Evolutionary conservation across 2,888 invertebrate genomes (phyloP), one percentile per base, ranked within the genome.

Genomic region (Cotesia congregata): DNA sequence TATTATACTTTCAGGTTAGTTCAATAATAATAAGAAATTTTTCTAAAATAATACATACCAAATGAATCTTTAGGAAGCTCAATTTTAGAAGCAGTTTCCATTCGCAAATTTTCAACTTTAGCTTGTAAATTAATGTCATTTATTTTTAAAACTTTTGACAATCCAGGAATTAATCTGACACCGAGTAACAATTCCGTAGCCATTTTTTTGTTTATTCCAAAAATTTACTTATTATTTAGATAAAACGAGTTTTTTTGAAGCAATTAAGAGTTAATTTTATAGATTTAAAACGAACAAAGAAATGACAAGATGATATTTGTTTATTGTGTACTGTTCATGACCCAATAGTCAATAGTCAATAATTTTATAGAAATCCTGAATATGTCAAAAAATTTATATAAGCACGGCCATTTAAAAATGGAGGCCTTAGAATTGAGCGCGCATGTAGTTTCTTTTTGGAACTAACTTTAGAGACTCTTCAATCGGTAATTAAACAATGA

Each of bases 111-210:
- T 77, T 91, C 91, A 0, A 94, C 92, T 84, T 93, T 93, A 50
- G 91, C 91, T 69, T 93, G 92, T 30, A 94, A 89, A 77, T 92
- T 90, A 74, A 93, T 90, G 85, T 93, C 92, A 78, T 92, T 93
- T 65, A 94, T 83, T 84, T 92, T 91, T 75, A 93, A 86, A 67
- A 92, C 90, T 82, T 91, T 91, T 78, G 91, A 91, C 67, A 91
- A 87, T 80, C 90, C 90, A 69, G 90, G 90, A 78, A 90, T 87
- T 77, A 92, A 88, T 83, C 92, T 90, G 77, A 93, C 87, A 67
- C 92, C 91, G 67, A 93, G 88, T 78, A 85, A 72, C 72, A 89
- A 80, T 80, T 86, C 83, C 2, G 83, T 81, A 62, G 77, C 72
- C 86, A 87, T 87, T 82, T 82, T 77, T 67, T 30, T 30, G 3